phyloP scores from a whole-genome alignment of 1,140 invertebrate genomes.

The Himalopsyche phryganea region DNA sequence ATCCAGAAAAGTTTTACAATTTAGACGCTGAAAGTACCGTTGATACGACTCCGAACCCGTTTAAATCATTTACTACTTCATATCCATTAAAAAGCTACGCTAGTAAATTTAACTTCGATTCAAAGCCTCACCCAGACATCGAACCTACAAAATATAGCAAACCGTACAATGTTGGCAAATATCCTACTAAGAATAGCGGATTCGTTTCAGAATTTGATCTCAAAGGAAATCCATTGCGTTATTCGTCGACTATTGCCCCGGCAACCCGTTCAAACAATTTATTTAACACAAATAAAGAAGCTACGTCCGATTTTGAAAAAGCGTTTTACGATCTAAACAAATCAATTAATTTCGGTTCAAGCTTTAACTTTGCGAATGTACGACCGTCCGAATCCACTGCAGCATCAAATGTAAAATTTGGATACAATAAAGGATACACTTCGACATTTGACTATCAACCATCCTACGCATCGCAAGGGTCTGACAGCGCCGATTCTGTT shows the following conservation, averaged over 20 bases:
- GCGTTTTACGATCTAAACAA: conserved; percentile 19
- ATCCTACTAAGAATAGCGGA: conserved; percentile 12
- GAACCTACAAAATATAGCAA: conserved; percentile 10
- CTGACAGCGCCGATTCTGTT: background rate
- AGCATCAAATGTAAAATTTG: background rate
- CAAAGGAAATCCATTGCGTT: conserved; percentile 18
- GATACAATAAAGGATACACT: background rate
- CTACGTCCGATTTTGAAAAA: conserved; percentile 1
- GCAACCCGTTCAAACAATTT: background rate
- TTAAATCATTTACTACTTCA: background rate
- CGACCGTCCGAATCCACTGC: background rate
- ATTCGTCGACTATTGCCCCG: background rate
- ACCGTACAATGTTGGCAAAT: conserved; percentile 6
- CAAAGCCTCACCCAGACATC: conserved; percentile 7
- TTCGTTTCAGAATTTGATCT: conserved; percentile 23
- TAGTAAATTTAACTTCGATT: conserved; percentile 19
- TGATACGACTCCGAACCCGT: background rate
- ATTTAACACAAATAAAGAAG: background rate
- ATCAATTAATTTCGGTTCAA: background rate
- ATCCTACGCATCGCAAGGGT: no score
- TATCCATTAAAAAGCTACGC: conserved; percentile 18
- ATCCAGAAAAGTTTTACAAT: background rate
- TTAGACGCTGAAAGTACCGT: background rate
- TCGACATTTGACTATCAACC: background rate
- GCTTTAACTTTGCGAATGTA: background rate